Base-by-base conservation (phyloP, 2,797 vertebrate species). In the Botia kubotai region DNA sequence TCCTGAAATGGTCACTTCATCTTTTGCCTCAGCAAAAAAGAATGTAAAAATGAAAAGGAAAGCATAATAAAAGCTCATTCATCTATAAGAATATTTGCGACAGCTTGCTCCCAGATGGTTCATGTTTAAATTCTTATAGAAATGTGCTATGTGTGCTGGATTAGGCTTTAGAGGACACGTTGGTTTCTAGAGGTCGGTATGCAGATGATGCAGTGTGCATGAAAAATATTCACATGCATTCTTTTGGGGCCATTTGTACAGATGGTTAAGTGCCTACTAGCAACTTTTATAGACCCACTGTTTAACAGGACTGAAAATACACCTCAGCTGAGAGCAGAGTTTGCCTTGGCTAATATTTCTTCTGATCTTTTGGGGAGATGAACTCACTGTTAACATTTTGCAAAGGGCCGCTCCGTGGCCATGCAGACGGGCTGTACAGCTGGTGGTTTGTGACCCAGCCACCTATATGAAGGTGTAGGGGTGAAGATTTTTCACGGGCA, bases 181-280 rank as follows among this genome's bases (percentile, higher is more conserved):
- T 65, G 77, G 81, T 86, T 92, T 92, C 85, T 93, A 85, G 92
- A 93, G 93, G 93, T 96, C 92, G 94, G 87, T 89, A 91, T 91
- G 84, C 87, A 94, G 90, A 94, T 92, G 91, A 91, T 88, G 86
- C 88, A 74, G 85, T 83, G 86, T 89, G 87, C 87, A 82, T 84
- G 70, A 85, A 86, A 87, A 86, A 90, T 87, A 90, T 88, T 86
- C 82, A 86, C 75, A 72, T 71, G 60, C 72, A 85, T 79, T 89
- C 82, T 53, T 81, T 83, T 89, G 87, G 82, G 87, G 88, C 86
- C 86, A 86, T 92, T 89, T 90, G 91, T 92, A 92, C 93, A 94
- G 94, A 95, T 94, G 93, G 93, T 91, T 91, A 93, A 94, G 92
- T 93, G 89, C 85, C 90, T 77, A 80, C 91, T 93, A 93, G 93